Percentiles rank a stretch among this genome's conserved stretches.
Conservation (phyloP, 1,140 invertebrate genomes). For the Drosophila oshimai region DNA sequence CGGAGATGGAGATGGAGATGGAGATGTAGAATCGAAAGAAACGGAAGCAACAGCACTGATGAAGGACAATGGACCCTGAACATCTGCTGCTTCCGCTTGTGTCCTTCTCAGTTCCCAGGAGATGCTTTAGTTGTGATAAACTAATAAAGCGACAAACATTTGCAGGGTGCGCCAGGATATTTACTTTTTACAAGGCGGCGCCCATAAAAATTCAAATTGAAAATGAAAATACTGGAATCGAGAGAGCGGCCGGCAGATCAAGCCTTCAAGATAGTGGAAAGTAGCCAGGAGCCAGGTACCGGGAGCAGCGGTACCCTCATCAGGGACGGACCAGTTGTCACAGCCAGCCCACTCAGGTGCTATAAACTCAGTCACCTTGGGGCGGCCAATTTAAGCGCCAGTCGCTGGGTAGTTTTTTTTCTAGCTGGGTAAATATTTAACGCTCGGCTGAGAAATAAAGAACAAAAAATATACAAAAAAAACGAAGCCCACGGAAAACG, state of each 20-base stretch:
- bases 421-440: slow-evolving; percentile 71
- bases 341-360: slow-evolving; percentile 49
- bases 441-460: neutral
- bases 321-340: slow-evolving; percentile 52
- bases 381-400: slow-evolving; percentile 61
- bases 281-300: neutral
- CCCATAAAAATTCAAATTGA: slow-evolving; percentile 78
- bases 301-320: slow-evolving; percentile 58
- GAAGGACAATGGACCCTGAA: slow-evolving; percentile 35
- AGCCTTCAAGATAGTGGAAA: slow-evolving; percentile 56
- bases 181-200: slow-evolving; percentile 69
- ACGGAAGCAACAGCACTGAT: slow-evolving; percentile 20
- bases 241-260: slow-evolving; percentile 51
- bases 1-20: neutral
- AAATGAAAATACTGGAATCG: slow-evolving; percentile 62
- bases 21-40: neutral
- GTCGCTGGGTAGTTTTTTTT: slow-evolving; percentile 52
- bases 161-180: slow-evolving; percentile 59
- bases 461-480: neutral
- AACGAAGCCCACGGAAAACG: slow-evolving; percentile 7
- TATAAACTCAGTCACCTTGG: slow-evolving; percentile 49
- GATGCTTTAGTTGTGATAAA: slow-evolving; percentile 72
- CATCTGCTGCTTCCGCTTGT: slow-evolving; percentile 57
- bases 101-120: slow-evolving; percentile 19
- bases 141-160: slow-evolving; percentile 77